Base-by-base conservation (phyloP, 2,888 invertebrate genomes). In the Oxyteleia sp. region DNA sequence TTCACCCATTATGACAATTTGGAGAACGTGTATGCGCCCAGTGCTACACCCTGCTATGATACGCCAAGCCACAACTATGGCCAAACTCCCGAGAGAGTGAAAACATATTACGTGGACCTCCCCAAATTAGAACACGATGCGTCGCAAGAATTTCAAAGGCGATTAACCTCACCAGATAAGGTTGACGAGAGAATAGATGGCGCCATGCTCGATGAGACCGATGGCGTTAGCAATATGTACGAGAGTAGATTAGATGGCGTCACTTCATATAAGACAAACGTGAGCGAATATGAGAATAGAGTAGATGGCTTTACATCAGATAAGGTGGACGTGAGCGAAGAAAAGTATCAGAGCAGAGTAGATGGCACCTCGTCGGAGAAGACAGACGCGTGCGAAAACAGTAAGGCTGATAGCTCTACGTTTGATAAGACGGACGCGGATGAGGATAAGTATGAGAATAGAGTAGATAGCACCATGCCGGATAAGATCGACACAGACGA, bases 21-120 rank as follows among this genome's bases (percentile, higher is more conserved):
- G 10, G 92, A 90, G n/a, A 92, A 93, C 29, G 90, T 92, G 43
- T 93, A 93, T 13, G 92, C 92, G 4, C 93, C 93, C 0, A 91
- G 91, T 66, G 80, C 90, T 7, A 93, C 93, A 1, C 93, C 93
- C 0, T 91, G 90, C 51, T 92, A 92, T 76, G 91, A 91, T 23
- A 93, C 92, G 2, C 92, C 92, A 0, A 88, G 90, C 41, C 88
- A 92, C 61, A 90, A 87, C 35, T 74, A 18, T 16, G 92, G 90
- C 79, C 76, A 45, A 53, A 81, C 82, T 0, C 66, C 87, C 4
- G 81, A 81, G 23, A 61, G 82, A 7, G 75, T 84, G 8, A 88
- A 89, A 10, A 88, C 88, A 84, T 89, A 89, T 68, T 89, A 90
- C 53, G 38, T 88, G 4, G 89, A 89, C 13, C 85, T 64, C 13